Conservation (phyloP, 2,797 vertebrate species). For the Perodicticus potto region DNA sequence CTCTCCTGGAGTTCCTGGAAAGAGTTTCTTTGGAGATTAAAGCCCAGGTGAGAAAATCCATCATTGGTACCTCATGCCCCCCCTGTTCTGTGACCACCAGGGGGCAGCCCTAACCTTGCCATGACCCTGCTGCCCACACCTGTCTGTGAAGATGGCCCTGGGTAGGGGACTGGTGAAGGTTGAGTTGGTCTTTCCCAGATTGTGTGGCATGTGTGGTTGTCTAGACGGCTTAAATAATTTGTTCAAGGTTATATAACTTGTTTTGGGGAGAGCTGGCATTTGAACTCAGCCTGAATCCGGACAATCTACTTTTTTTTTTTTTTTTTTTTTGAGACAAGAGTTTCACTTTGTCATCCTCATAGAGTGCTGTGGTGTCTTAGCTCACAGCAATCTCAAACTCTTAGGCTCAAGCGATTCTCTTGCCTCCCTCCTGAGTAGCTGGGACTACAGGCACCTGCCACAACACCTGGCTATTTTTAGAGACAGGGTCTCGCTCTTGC, state of each 20-base stretch:
- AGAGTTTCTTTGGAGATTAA: constrained; percentile 23
- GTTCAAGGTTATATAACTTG: not conserved
- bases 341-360: no score
- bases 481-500: no score
- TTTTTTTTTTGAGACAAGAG: no score
- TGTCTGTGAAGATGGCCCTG: not conserved
- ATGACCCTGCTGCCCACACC: not conserved
- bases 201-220: not conserved
- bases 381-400: no score
- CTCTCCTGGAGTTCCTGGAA: not conserved
- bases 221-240: not conserved
- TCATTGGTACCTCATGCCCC: not conserved
- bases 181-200: not conserved
- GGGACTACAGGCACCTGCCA: no score
- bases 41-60: not conserved
- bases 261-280: not conserved
- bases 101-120: constrained; percentile 52
- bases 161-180: not conserved
- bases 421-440: no score
- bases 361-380: no score
- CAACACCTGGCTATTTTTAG: no score
- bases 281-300: not conserved
- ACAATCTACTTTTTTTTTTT: no score
- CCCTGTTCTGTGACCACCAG: constrained; percentile 57
- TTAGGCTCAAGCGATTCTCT: no score